Evolutionary conservation across 2,888 invertebrate species (phyloP).

Genomic region (Cylloceria caligata): DNA sequence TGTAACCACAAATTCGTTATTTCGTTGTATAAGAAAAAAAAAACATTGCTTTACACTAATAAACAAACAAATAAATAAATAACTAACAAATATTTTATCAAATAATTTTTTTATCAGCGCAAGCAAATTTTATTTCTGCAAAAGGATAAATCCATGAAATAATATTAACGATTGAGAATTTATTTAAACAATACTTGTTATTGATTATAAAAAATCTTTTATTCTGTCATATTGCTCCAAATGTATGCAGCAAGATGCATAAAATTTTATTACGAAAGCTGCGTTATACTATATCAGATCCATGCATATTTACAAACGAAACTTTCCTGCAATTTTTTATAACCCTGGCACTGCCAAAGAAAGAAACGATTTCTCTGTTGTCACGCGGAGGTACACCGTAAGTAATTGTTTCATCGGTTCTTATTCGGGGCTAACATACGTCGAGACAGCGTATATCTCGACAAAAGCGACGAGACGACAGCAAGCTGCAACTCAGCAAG

Average conservation of each 20-base stretch:
- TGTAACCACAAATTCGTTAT: too few relatives aligned
- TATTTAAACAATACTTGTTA: too few relatives aligned
- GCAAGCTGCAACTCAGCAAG: conserved; percentile 53
- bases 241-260: not conserved
- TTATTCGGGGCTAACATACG: conserved; percentile 21
- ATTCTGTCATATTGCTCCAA: conserved; percentile 14
- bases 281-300: conserved; percentile 2
- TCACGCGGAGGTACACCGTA: not conserved
- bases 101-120: too few relatives aligned
- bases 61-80: not conserved
- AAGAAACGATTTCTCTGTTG: conserved; percentile 25
- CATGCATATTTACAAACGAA: not conserved
- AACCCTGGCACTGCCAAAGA: not conserved
- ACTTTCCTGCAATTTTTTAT: conserved; percentile 3
- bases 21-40: not conserved
- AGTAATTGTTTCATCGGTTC: conserved; percentile 36
- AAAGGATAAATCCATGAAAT: not conserved
- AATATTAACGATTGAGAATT: not conserved
- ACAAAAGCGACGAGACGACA: conserved; percentile 36
- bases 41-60: not conserved
- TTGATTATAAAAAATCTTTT: not conserved
- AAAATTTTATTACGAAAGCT: conserved; percentile 9
- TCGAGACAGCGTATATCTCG: not conserved
- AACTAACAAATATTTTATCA: too few relatives aligned
- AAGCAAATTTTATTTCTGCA: too few relatives aligned